Percentiles rank a stretch among this genome's conserved stretches.
phyloP scores from a whole-genome alignment of 2,113 vertebrate species.

The Ctenodactylus gundi region DNA sequence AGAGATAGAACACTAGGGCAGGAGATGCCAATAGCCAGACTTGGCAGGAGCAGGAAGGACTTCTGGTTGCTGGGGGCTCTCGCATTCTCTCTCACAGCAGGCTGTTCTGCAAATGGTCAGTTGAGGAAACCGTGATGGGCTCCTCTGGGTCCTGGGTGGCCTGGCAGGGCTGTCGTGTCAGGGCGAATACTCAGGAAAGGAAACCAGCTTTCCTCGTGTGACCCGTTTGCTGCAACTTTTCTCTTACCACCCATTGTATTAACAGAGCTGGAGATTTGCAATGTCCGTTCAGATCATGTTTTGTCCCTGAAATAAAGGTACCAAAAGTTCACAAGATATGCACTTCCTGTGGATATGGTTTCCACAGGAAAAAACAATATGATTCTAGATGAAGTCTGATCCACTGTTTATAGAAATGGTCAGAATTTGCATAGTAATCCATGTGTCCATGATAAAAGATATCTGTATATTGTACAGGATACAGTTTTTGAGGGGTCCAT shows the following conservation, averaged over 20 bases:
- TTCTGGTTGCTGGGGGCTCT: background rate
- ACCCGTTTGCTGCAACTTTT: background rate
- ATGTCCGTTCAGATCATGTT: background rate
- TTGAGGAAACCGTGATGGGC: background rate
- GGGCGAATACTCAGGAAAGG: background rate
- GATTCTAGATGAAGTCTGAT: background rate
- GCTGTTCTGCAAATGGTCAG: background rate
- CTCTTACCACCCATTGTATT: background rate
- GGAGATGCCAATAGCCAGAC: background rate
- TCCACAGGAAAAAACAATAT: background rate
- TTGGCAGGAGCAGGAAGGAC: background rate
- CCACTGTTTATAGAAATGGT: background rate
- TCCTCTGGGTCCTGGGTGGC: background rate
- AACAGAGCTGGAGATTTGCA: background rate
- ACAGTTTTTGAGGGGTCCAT: background rate
- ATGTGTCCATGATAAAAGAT: background rate
- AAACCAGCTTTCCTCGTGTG: background rate
- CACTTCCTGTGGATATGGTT: background rate
- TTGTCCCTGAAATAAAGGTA: background rate
- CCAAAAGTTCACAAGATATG: background rate
- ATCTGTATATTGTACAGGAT: background rate
- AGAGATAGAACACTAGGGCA: background rate
- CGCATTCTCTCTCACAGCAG: background rate
- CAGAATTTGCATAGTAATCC: background rate
- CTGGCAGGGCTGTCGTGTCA: background rate